Evolutionary conservation across 1,140 invertebrate genomes (phyloP), one percentile per base, ranked within the genome.

Genomic region (Acyrthosiphon pisum): DNA sequence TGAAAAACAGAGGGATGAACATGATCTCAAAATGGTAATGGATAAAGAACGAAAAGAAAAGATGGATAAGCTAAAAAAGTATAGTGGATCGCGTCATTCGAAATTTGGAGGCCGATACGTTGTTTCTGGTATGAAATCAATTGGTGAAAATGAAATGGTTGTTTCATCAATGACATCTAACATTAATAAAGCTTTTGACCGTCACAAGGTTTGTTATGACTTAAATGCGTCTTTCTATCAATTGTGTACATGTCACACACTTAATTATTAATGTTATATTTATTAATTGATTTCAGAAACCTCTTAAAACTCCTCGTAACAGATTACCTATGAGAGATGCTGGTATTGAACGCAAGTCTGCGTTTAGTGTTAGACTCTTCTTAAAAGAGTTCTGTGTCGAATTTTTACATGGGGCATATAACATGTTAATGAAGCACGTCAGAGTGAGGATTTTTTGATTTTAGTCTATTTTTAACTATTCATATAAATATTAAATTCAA

Each of bases 371-470:
- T 88, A 96, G 98, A 94, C 95, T 99, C 94, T 97, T 98, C 95
- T 95, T 99, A 89, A 98, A 98, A 95, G 98, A 99, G 95, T 99
- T 99, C 95, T 99, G 98, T 95, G 96, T 98, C 89, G 98, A 99
- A 95, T 98, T 99, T 95, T 95, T 99, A 90, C 97, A 97, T 94
- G 98, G 97, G 37, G 97, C 97, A 93, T 99, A 99, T 95, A 99
- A 99, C 95, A 96, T 97, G n/a, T 95, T 98, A 35, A 99, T 99
- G 98, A 96, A 96, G 94, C 96, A 97, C 94, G 97, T 98, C 0
- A 98, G 97, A 95, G 96, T 96, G 94, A 94, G 92, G 1, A 86
- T 68, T 60, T 86, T 18, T 41, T 68, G 41, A 4, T 41, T 41
- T 41, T 41, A 41, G 11, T 53, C 18, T 7, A 37, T 37, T 76